These are phyloP conservation scores for Hydrochoerus hydrochaeris DNA, from an alignment of 2,113 vertebrate genomes.

Conservation along the genomic window DNA sequence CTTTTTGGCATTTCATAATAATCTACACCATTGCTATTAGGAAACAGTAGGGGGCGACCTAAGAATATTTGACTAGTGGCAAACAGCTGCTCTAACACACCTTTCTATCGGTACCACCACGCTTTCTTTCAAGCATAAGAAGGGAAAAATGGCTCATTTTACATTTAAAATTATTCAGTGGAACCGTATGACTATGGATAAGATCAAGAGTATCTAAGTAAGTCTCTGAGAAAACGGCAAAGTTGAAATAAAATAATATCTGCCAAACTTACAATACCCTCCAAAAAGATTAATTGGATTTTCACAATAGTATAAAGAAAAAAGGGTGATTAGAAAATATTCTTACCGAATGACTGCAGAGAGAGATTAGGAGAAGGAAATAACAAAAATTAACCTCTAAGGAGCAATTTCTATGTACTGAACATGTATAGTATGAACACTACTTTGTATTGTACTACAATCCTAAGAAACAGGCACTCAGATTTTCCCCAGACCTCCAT, in stretches of 20 bases:
- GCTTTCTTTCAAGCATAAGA: constrained; percentile 26
- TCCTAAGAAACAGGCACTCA: not conserved
- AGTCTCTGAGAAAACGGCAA: not conserved
- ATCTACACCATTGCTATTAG: not conserved
- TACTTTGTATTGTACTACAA: not conserved
- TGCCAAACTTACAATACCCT: not conserved
- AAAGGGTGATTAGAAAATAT: not conserved
- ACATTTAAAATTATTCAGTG: not conserved
- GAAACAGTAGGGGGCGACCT: constrained; percentile 78
- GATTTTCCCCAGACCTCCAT: not conserved
- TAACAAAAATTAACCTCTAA: not conserved
- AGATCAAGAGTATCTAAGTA: not conserved
- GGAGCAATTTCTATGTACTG: not conserved
- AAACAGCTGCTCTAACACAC: not conserved
- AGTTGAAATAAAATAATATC: not conserved
- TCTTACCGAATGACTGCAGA: not conserved
- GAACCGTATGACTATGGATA: not conserved
- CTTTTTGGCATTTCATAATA: not conserved
- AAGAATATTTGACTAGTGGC: constrained; percentile 63
- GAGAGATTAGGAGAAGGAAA: not conserved
- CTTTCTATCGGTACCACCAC: not conserved
- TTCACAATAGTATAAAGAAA: not conserved
- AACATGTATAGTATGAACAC: not conserved
- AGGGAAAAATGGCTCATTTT: not conserved
- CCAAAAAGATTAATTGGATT: not conserved